Evolutionary conservation across 2,888 invertebrate species (phyloP), one percentile per base, ranked within the genome.

Genomic region (Nudaria mundana): DNA sequence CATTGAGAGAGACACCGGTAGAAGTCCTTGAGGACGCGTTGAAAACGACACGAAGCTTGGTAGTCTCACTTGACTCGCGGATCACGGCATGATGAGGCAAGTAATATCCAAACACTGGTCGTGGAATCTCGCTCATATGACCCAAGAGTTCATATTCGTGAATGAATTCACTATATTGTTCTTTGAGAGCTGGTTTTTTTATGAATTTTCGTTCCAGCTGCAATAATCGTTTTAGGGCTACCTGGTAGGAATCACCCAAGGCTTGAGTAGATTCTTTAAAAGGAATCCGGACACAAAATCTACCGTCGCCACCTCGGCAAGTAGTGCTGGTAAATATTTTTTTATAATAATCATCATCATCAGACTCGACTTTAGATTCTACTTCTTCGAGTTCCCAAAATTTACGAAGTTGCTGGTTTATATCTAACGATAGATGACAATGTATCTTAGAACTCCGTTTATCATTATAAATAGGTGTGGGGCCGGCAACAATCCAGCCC

Each of bases 1-100:
- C 37, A 29, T 26, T 43, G 1, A 39, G 16, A n/a, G 33, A 39
- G 2, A 14, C 1, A 8, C 28, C 29, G 1, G 39, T 22, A 6
- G 29, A 11, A 2, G 39, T 20, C 11, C 13, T 15, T 3, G 28
- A n/a, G 1, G 32, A 32, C 1, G 14, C 26, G 12, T 38, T 28
- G 10, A 38, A 38, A 7, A 33, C 32, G 1, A 24, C 16, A 1
- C 31, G 16, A 10, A 28, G 11, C 12, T 32, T 32, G 3, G 32
- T 39, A 12, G 33, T 29, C 2, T 15, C 6, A 3, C 15, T 29
- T 2, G 10, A 15, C 2, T 29, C 26, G 2, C 7, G 5, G 2
- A 34, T 0, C 1, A 43, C 30, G 16, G 34, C 30, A 18, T 43
- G 38, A 28, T 43, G 35, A 16, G 38, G 35, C 7, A 26, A 13